These are phyloP conservation scores for Bufo gargarizans DNA, from an alignment of 2,113 vertebrate genomes.

Conservation along the genomic window DNA sequence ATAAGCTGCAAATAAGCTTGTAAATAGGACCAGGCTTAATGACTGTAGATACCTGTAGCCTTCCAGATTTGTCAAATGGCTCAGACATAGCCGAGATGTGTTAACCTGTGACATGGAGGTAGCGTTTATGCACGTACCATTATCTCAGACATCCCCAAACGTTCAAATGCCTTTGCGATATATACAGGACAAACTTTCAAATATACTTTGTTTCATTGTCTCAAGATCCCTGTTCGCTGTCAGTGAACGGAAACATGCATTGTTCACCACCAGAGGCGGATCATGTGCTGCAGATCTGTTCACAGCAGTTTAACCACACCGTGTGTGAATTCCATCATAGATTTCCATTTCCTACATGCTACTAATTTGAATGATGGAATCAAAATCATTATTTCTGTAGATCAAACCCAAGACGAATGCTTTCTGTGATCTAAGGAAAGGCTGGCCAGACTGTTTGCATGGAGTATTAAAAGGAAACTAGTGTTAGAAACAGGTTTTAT, in stretches of 20 bases:
- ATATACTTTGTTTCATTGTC: too few relatives aligned
- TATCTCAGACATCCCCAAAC: background rate
- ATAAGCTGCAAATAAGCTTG: conserved; percentile 28
- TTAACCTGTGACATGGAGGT: too few relatives aligned
- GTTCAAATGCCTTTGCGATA: too few relatives aligned
- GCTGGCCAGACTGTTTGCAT: conserved; percentile 67
- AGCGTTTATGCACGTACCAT: background rate
- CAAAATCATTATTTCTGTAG: background rate
- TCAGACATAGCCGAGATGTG: background rate
- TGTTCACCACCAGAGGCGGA: background rate
- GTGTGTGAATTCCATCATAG: background rate
- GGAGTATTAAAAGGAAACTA: conserved; percentile 30
- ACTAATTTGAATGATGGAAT: background rate
- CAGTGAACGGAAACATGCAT: too few relatives aligned
- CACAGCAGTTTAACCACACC: background rate
- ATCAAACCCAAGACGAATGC: background rate
- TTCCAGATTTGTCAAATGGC: background rate
- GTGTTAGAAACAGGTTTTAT: conserved; percentile 64
- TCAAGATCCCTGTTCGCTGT: too few relatives aligned
- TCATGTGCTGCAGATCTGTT: background rate
- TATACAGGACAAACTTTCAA: too few relatives aligned
- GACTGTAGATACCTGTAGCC: background rate
- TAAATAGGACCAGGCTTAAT: background rate
- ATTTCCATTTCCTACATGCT: background rate
- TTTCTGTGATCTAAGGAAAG: conserved; percentile 67